Evolutionary conservation across 2,797 vertebrate species (phyloP), one percentile per base, ranked within the genome.

Genomic region (Martes flavigula): DNA sequence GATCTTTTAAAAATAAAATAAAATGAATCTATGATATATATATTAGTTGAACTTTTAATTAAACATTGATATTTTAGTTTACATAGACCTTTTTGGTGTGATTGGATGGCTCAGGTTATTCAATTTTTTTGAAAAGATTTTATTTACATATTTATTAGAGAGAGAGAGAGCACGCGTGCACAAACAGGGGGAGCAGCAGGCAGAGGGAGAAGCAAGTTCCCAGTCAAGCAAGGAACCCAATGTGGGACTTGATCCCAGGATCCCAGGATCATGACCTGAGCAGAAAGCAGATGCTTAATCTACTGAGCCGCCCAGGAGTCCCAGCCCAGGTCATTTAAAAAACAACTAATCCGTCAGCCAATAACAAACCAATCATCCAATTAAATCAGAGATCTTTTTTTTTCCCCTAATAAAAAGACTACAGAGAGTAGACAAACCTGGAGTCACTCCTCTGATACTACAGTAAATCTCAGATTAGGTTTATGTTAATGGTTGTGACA

Each of bases 31-130:
- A 62, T n/a, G 7, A 68, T 90, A 81, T 70, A 25, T 75, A 66
- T 25, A 92, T 81, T 88, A 83, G 72, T 73, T 62, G 18, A 81
- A 75, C 2, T 75, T 95, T 66, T 73, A 79, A 79, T 64, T 75
- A 32, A 82, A 81, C 56, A 87, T 25, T 56, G 25, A 66, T 90
- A 46, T 90, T 92, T 97, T 95, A 58, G 87, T 84, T 84, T 83
- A 91, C n/a, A 62, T 83, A 32, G 13, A 7, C 14, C 9, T 94
- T 96, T 94, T 75, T 96, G 15, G 0, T 83, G 27, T 87, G n/a
- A 93, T 78, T 87, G 25, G n/a, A 13, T 95, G 54, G n/a, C 51
- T 23, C 64, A 87, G 25, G 20, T 68, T 73, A 81, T 62, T 77
- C 10, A 58, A 64, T 25, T 12, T 12, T 60, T 60, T 27, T 12